These are phyloP conservation scores for Ganaspis sp. DNA, from an alignment of 1,140 invertebrate species.

Conservation along the genomic window DNA sequence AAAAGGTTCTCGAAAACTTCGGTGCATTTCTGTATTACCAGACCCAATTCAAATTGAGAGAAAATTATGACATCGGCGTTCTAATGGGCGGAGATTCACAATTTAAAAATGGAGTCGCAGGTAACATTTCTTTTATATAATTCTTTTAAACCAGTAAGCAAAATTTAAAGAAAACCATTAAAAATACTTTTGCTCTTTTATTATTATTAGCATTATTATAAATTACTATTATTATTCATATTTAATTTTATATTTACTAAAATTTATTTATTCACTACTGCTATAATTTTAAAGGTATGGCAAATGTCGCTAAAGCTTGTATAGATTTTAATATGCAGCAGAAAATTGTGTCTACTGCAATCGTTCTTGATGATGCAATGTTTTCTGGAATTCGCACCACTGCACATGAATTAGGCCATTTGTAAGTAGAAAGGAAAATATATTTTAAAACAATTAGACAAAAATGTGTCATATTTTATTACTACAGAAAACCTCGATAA, in stretches of 20 bases:
- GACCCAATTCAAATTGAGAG: not conserved
- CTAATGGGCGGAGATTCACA: not conserved
- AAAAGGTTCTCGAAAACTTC: not conserved
- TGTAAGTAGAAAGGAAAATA: constrained; percentile 25
- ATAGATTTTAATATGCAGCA: not conserved
- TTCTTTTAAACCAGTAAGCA: not conserved
- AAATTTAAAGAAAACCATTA: no score
- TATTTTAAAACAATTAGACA: no score
- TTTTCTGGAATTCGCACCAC: constrained; percentile 18
- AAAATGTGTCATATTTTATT: no score
- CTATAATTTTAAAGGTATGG: not conserved
- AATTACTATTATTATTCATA: no score
- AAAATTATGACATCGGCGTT: not conserved
- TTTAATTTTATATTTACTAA: no score
- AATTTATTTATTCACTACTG: no score
- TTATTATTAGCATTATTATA: no score
- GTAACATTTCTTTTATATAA: not conserved
- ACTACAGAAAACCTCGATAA: no score
- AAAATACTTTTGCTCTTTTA: no score
- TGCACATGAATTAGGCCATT: constrained; percentile 34
- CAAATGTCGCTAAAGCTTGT: not conserved
- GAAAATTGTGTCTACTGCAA: not conserved
- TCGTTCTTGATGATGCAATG: constrained; percentile 9
- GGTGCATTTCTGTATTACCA: not conserved
- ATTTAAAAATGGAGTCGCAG: not conserved